Conservation (phyloP, 2,113 vertebrate species). For the Perca fluviatilis region DNA sequence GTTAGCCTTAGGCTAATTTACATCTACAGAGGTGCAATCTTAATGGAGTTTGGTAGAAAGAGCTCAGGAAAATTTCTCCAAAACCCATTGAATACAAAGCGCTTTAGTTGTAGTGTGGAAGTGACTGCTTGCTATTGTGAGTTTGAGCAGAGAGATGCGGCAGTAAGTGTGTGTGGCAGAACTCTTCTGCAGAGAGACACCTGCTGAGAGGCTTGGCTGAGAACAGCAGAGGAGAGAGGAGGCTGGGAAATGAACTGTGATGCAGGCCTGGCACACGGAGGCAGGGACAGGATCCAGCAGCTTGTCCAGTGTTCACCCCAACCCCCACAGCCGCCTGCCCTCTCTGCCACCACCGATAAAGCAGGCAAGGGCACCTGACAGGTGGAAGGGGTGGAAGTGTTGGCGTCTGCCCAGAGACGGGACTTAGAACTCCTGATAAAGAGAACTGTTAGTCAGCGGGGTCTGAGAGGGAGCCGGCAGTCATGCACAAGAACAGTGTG, state of each 20-base stretch:
- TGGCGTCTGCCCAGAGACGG: slow-evolving; percentile 70
- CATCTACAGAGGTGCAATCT: background rate
- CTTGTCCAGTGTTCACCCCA: slow-evolving; percentile 40
- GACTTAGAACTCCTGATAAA: slow-evolving; percentile 63
- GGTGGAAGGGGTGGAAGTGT: slow-evolving; percentile 73
- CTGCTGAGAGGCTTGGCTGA: slow-evolving; percentile 80
- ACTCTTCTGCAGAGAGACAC: slow-evolving; percentile 73
- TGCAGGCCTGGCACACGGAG: slow-evolving; percentile 68
- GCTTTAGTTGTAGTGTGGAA: slow-evolving; percentile 37
- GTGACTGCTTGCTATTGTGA: slow-evolving; percentile 32
- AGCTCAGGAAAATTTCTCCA: slow-evolving; percentile 1
- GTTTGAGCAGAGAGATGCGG: slow-evolving; percentile 53
- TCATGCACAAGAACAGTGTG: slow-evolving; percentile 45
- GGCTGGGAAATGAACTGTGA: slow-evolving; percentile 77
- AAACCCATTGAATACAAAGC: slow-evolving; percentile 21
- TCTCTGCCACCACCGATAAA: slow-evolving; percentile 58
- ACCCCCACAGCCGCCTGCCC: slow-evolving; percentile 35
- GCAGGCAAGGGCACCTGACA: slow-evolving; percentile 79
- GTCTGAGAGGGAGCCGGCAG: slow-evolving; percentile 56
- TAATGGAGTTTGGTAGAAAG: background rate
- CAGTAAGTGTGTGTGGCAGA: slow-evolving; percentile 48
- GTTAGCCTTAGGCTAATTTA: too few species aligned
- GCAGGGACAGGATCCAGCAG: slow-evolving; percentile 69
- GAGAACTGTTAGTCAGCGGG: slow-evolving; percentile 51
- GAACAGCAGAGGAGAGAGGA: slow-evolving; percentile 58